These are phyloP conservation scores for Otolemur garnettii DNA, from an alignment of 2,113 vertebrate genomes.

Conservation along the genomic window DNA sequence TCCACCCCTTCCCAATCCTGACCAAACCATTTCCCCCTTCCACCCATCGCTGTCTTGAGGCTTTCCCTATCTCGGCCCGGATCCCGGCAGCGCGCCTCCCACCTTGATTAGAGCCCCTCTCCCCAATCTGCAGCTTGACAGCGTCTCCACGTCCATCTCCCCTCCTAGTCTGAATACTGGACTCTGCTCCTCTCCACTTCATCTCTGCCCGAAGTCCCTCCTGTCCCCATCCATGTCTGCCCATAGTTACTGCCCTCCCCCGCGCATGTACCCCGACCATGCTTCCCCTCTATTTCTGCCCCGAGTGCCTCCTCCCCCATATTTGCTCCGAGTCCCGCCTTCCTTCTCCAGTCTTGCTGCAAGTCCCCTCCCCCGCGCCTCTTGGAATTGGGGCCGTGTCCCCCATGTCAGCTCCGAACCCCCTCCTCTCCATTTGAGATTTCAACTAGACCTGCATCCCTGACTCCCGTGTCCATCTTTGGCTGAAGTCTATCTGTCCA, in stretches of 20 bases:
- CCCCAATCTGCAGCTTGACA: slow-evolving; percentile 73
- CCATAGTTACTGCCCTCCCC: slow-evolving; percentile 61
- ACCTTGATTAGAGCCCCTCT: slow-evolving; percentile 40
- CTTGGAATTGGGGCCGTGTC: slow-evolving; percentile 71
- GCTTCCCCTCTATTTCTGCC: slow-evolving; percentile 72
- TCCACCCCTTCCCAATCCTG: slow-evolving; percentile 37
- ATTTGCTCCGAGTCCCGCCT: slow-evolving; percentile 72
- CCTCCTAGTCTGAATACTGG: slow-evolving; percentile 41
- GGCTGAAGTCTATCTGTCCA: slow-evolving; percentile 60
- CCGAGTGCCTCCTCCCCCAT: slow-evolving; percentile 70
- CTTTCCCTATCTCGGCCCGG: slow-evolving; percentile 28
- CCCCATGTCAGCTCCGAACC: slow-evolving; percentile 25
- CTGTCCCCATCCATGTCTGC: slow-evolving; percentile 32
- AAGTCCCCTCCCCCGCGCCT: slow-evolving; percentile 75
- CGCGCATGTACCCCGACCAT: slow-evolving; percentile 14
- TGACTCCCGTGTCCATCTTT: slow-evolving; percentile 66
- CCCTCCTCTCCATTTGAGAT: slow-evolving; percentile 35
- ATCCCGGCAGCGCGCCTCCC: slow-evolving; percentile 47
- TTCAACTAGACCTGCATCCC: slow-evolving; percentile 42
- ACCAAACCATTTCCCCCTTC: slow-evolving; percentile 34
- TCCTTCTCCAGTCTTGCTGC: slow-evolving; percentile 72
- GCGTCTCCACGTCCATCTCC: background rate
- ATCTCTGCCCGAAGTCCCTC: slow-evolving; percentile 41
- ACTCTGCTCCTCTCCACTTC: slow-evolving; percentile 63
- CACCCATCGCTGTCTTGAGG: slow-evolving; percentile 5